These are phyloP conservation scores for Dastarcus helophoroides DNA, from an alignment of 2,888 invertebrate genomes.

Conservation along the genomic window DNA sequence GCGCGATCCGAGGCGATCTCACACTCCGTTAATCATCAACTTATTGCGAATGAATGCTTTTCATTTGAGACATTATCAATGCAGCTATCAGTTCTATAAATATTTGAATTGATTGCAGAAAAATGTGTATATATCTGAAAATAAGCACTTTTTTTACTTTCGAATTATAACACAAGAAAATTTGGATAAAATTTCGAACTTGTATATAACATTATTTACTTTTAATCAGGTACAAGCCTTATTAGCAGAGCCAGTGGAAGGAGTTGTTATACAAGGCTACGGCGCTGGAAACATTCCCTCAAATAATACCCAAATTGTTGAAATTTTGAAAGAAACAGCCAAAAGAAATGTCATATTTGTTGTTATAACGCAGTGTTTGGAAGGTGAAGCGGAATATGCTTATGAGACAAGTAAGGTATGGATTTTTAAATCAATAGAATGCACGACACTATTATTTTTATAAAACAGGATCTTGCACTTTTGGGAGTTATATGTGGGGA, in stretches of 20 bases:
- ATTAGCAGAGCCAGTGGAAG: constrained; percentile 56
- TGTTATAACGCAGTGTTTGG: constrained; percentile 84
- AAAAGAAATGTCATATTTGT: constrained; percentile 73
- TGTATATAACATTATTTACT: not conserved
- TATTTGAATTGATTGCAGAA: too few relatives aligned
- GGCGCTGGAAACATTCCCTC: constrained; percentile 90
- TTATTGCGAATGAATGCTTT: too few relatives aligned
- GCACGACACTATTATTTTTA: too few relatives aligned
- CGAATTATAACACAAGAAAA: too few relatives aligned
- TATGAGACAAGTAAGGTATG: constrained; percentile 77
- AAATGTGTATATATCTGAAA: too few relatives aligned
- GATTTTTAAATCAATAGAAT: constrained; percentile 15
- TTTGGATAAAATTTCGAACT: too few relatives aligned
- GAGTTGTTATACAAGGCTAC: constrained; percentile 87
- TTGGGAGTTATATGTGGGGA: constrained; percentile 66
- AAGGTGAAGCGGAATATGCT: constrained; percentile 62
- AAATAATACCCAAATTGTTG: constrained; percentile 67
- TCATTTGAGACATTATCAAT: too few relatives aligned
- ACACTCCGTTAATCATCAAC: too few relatives aligned
- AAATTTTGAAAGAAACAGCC: constrained; percentile 58
- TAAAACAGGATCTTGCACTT: constrained; percentile 48
- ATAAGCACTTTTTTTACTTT: too few relatives aligned
- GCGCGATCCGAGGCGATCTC: too few relatives aligned
- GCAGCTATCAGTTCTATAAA: too few relatives aligned
- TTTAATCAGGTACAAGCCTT: constrained; percentile 47